These are phyloP conservation scores for Menidia beryllina DNA, from an alignment of 2,113 vertebrate species.

Conservation along the genomic window DNA sequence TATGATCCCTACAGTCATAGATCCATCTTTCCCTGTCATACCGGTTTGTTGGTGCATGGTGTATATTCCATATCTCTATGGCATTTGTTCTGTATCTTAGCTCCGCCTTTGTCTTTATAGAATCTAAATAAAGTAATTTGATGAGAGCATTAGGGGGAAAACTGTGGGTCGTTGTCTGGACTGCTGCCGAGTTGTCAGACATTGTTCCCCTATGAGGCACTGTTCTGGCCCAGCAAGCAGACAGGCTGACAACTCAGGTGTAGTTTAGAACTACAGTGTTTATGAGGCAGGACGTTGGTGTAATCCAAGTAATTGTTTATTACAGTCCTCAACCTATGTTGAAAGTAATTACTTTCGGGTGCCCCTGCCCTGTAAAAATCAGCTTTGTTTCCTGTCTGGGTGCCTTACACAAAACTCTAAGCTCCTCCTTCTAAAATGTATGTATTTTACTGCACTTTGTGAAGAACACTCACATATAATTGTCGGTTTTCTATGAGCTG, in stretches of 20 bases:
- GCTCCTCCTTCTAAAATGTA: conserved; percentile 50
- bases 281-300: conserved; percentile 64
- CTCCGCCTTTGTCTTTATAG: neutral
- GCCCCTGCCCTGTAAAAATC: conserved; percentile 71
- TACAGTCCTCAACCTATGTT: conserved; percentile 57
- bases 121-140: conserved; percentile 17
- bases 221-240: conserved; percentile 40
- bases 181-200: conserved; percentile 47
- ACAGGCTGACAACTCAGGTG: conserved; percentile 69
- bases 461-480: conserved; percentile 68
- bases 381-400: conserved; percentile 71
- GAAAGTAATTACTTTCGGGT: conserved; percentile 68
- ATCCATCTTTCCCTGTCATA: conserved; percentile 29
- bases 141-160: conserved; percentile 30
- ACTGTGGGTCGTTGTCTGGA: conserved; percentile 22
- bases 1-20: conserved; percentile 16
- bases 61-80: conserved; percentile 17
- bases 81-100: conserved; percentile 2
- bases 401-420: conserved; percentile 51
- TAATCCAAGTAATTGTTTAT: conserved; percentile 79
- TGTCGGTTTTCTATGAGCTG: conserved; percentile 59
- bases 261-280: conserved; percentile 64
- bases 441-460: conserved; percentile 54
- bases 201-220: conserved; percentile 60
- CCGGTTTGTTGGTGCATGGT: conserved; percentile 9